Conservation (phyloP, 1,140 invertebrate genomes). For the Brevipalpus yothersi region DNA sequence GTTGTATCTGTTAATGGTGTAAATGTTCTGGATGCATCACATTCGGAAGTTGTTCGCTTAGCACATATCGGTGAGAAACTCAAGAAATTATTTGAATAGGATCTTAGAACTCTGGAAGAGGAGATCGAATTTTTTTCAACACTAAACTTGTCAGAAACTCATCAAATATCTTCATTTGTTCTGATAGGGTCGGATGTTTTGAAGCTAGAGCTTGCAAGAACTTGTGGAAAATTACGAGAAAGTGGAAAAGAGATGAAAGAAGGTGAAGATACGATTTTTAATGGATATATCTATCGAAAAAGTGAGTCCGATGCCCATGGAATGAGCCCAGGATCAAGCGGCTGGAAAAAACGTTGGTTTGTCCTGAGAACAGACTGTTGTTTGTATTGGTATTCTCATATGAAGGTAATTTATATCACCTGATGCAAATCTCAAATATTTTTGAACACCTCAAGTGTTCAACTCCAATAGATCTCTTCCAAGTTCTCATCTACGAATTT, state of each 20-base stretch:
- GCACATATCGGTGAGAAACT: slow-evolving; percentile 50
- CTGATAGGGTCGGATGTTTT: background rate
- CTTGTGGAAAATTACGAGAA: background rate
- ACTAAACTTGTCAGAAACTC: no score
- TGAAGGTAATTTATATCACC: slow-evolving; percentile 31
- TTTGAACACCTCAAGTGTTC: no score
- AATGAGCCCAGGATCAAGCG: slow-evolving; percentile 2
- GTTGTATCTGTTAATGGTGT: slow-evolving; percentile 71
- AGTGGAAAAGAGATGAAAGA: background rate
- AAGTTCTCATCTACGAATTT: no score
- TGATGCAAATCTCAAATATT: no score
- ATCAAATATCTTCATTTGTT: background rate
- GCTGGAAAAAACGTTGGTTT: slow-evolving; percentile 72
- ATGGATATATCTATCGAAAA: background rate
- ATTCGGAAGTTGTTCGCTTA: slow-evolving; percentile 80
- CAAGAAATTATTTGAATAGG: no score
- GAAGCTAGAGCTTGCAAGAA: background rate
- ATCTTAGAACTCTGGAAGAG: no score
- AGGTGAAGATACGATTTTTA: background rate
- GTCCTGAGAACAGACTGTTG: slow-evolving; percentile 69
- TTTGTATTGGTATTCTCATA: slow-evolving; percentile 81
- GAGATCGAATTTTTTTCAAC: no score
- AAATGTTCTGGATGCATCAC: slow-evolving; percentile 65
- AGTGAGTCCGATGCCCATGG: no score
- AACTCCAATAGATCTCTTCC: no score